Evolutionary conservation across 2,888 invertebrate species (phyloP), one percentile per base, ranked within the genome.

Genomic region (Agriopis marginaria): DNA sequence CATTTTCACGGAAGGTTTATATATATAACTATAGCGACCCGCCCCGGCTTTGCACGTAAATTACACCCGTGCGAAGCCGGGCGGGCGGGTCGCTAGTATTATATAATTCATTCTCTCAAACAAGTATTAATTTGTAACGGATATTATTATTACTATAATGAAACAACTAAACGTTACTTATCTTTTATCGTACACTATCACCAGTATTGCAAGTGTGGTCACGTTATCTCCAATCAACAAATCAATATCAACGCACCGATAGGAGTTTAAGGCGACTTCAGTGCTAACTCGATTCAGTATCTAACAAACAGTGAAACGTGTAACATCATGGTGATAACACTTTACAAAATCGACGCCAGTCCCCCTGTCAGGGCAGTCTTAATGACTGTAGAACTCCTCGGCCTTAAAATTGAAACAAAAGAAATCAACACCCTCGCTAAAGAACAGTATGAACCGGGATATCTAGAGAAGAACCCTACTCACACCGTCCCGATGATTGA

Each of bases 401-500:
- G 82, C 5, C 78, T 87, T 0, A 77, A 83, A 8, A 72, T 80
- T 8, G 77, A 83, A 12, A 63, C 75, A 0, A 56, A 72, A 49
- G 78, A 82, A 39, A 71, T 84, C 0, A 80, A 81, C 61, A 50
- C 83, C 0, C 0, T 75, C 0, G 23, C 61, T 0, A 77, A 78
- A 42, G 84, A 84, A 0, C 71, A 81, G 4, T 17, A 54, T 8
- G 76, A 75, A 10, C 85, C 86, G 6, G 86, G 85, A 40, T 87
- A 74, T 64, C 7, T 84, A 0, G 75, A 79, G 0, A 87, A 87
- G 60, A 88, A 88, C 53, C 87, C 86, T 0, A 62, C 81, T 9
- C 86, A 86, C 32, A 74, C 81, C 0, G 61, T 88, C 0, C 88
- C 87, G 0, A 44, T 87, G 8, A 65, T 88, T 5, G 86, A 86